A percentile compares a stretch with the other conserved stretches of the same genome.
phyloP scores from a whole-genome alignment of 2,113 vertebrate genomes.

The Marcusenius ussheri region DNA sequence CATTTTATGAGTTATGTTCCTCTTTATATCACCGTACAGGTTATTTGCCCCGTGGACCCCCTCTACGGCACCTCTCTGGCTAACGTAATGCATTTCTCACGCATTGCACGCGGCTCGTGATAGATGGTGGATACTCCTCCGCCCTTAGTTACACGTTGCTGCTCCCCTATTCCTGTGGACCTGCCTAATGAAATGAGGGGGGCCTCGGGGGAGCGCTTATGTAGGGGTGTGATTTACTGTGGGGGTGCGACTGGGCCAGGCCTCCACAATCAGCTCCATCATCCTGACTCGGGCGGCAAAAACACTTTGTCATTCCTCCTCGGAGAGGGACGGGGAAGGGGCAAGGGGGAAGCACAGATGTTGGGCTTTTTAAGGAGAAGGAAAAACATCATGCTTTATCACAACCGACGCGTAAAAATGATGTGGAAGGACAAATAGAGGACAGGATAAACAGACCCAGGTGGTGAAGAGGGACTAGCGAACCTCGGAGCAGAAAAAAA shows the following conservation, averaged over 20 bases:
- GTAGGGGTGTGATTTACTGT: not conserved
- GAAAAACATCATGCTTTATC: not conserved
- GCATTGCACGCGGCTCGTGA: not conserved
- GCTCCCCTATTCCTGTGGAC: not conserved
- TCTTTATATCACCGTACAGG: not conserved
- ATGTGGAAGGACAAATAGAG: not conserved
- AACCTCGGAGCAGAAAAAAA: not conserved
- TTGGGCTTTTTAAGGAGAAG: not conserved
- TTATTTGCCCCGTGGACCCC: not conserved
- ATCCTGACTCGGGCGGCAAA: not conserved
- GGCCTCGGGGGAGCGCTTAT: not conserved
- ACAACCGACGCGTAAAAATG: not conserved
- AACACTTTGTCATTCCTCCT: slow-evolving; percentile 7
- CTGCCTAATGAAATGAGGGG: not conserved
- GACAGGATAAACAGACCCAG: not conserved
- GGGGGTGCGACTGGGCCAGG: not conserved
- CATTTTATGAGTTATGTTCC: not conserved
- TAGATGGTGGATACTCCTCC: not conserved
- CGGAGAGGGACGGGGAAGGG: not conserved
- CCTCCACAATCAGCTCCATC: not conserved
- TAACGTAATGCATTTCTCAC: not conserved
- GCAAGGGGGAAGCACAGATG: not conserved
- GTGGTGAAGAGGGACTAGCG: not conserved
- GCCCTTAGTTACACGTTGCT: not conserved
- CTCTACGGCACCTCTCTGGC: not conserved